phyloP scores from a whole-genome alignment of 2,888 invertebrate species.

The Parapristionchus giblindavisi region DNA sequence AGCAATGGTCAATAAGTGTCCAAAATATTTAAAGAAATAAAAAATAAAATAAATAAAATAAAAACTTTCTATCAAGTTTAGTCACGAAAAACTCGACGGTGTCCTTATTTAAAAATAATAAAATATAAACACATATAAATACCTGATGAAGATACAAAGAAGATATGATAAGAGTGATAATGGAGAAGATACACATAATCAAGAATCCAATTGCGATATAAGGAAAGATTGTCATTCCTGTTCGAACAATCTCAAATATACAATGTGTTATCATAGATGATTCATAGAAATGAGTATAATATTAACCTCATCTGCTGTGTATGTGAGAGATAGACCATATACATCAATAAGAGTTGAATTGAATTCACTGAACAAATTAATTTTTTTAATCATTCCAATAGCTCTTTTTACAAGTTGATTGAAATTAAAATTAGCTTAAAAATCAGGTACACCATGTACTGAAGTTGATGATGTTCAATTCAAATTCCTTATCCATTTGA shows the following conservation, averaged over 20 bases:
- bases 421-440: too few relatives aligned
- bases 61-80: too few relatives aligned
- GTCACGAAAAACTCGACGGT: too few relatives aligned
- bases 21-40: too few relatives aligned
- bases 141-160: slow-evolving; percentile 50
- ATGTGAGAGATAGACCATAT: slow-evolving; percentile 58
- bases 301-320: slow-evolving; percentile 56
- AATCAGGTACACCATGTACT: too few relatives aligned
- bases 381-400: background rate
- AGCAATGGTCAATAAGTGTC: too few relatives aligned
- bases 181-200: slow-evolving; percentile 61
- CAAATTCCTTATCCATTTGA: too few relatives aligned
- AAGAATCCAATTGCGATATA: slow-evolving; percentile 62
- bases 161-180: slow-evolving; percentile 54
- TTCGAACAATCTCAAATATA: slow-evolving; percentile 53
- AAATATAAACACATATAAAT: background rate
- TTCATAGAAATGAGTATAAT: background rate
- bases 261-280: background rate
- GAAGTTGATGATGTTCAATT: too few relatives aligned
- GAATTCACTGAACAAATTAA: slow-evolving; percentile 50
- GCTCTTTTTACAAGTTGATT: background rate
- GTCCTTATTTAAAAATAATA: too few relatives aligned
- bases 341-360: slow-evolving; percentile 50
- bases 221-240: slow-evolving; percentile 65
- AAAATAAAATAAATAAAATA: too few relatives aligned